phyloP scores from a whole-genome alignment of 1,140 invertebrate genomes.

The Drosophila mauritiana region DNA sequence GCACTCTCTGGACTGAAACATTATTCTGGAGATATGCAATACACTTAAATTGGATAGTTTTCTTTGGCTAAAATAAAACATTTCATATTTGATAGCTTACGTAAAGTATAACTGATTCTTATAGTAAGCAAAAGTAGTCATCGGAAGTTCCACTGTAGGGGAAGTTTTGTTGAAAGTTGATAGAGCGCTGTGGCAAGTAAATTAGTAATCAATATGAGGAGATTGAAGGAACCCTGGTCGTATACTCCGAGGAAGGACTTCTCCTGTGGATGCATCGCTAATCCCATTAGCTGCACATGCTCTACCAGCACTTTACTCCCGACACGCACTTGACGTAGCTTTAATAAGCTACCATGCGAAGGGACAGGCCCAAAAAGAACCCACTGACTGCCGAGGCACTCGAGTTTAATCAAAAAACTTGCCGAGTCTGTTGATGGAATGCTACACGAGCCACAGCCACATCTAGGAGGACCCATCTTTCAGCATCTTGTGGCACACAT shows the following conservation, averaged over 20 bases:
- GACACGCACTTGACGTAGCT: constrained; percentile 48
- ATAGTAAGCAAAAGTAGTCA: no score
- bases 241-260: constrained; percentile 2
- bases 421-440: constrained; percentile 62
- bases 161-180: constrained; percentile 45
- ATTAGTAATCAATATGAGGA: constrained; percentile 73
- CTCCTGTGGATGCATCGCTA: constrained; percentile 32
- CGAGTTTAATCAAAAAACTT: constrained; percentile 78
- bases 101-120: no score
- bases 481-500: constrained; percentile 69
- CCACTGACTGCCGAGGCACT: constrained; percentile 39
- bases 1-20: not conserved
- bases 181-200: constrained; percentile 52
- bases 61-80: not conserved
- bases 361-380: constrained; percentile 40
- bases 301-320: constrained; percentile 30
- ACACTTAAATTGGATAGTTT: no score
- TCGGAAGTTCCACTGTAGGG: not conserved
- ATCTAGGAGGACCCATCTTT: constrained; percentile 46
- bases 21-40: no score
- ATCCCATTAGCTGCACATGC: constrained; percentile 68
- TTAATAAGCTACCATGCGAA: constrained; percentile 53
- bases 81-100: not conserved
- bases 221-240: constrained; percentile 14
- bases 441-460: constrained; percentile 36